phyloP scores from a whole-genome alignment of 2,797 vertebrate genomes.

The Clarias pachynema region DNA sequence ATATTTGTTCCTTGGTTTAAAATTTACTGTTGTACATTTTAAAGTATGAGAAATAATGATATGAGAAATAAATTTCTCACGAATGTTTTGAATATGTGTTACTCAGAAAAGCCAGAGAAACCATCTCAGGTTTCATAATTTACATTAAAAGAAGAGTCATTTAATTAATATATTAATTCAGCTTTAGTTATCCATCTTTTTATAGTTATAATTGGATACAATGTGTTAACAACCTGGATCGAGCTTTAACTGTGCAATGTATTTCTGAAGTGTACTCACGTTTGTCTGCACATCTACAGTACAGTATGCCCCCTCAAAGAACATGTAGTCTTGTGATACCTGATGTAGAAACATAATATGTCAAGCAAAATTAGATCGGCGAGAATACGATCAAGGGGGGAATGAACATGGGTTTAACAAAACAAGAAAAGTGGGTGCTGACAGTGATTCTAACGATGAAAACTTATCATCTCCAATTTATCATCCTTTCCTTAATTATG shows the following conservation, averaged over 20 bases:
- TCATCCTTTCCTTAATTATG: neutral
- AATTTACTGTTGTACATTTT: neutral
- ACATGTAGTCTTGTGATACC: conserved; percentile 69
- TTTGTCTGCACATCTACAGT: conserved; percentile 70
- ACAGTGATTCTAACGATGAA: neutral
- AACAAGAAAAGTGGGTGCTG: conserved; percentile 61
- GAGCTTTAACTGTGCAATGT: conserved; percentile 65
- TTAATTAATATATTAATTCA: conserved; percentile 42
- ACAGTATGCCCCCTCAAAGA: too few species aligned
- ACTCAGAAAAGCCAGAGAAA: neutral
- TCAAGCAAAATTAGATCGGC: conserved; percentile 84
- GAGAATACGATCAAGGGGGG: too few species aligned
- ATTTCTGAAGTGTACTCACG: conserved; percentile 71
- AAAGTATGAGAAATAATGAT: too few species aligned
- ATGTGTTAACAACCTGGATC: conserved; percentile 68
- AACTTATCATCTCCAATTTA: neutral
- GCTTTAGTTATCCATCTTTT: conserved; percentile 53
- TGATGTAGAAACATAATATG: conserved; percentile 83
- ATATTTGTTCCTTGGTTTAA: neutral
- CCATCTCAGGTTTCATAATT: neutral
- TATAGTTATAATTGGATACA: conserved; percentile 65
- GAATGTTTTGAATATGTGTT: neutral
- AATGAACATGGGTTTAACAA: conserved; percentile 23
- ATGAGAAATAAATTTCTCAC: neutral
- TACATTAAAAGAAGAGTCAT: conserved; percentile 36